These are phyloP conservation scores for Alaudala cheleensis DNA, from an alignment of 2,113 vertebrate genomes.

Conservation along the genomic window DNA sequence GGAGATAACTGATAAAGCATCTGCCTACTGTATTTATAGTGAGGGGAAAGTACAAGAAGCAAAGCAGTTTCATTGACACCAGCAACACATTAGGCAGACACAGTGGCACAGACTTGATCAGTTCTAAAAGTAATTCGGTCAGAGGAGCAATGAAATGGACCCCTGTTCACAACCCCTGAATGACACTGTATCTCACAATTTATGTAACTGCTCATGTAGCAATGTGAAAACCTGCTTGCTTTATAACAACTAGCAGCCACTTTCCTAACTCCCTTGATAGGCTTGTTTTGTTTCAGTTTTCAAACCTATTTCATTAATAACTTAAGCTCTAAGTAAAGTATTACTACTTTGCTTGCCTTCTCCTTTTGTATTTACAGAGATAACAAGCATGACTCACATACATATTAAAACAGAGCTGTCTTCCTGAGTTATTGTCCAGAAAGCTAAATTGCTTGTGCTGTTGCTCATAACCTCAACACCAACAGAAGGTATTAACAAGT, in stretches of 20 bases:
- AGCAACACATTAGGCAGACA: not conserved
- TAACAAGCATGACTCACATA: not conserved
- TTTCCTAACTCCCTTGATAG: not conserved
- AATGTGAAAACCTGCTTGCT: not conserved
- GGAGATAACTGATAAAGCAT: not conserved
- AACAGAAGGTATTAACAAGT: not conserved
- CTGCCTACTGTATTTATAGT: not conserved
- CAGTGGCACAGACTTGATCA: not conserved
- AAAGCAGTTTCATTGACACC: not conserved
- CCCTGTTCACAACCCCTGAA: fast-evolving
- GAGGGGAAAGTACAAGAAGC: not conserved
- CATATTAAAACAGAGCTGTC: not conserved
- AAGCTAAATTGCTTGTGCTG: not conserved
- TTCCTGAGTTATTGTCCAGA: not conserved
- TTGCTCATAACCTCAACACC: not conserved
- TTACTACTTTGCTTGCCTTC: not conserved
- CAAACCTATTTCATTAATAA: not conserved
- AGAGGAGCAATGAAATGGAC: not conserved
- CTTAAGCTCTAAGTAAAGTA: not conserved
- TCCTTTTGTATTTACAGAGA: slow-evolving; percentile 1
- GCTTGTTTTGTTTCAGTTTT: not conserved
- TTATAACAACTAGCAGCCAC: not conserved
- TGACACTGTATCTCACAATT: not conserved
- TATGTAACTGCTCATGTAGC: not conserved
- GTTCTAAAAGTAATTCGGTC: not conserved